phyloP scores from a whole-genome alignment of 2,113 vertebrate genomes.

The Pseudolaguvia tuberculata region DNA sequence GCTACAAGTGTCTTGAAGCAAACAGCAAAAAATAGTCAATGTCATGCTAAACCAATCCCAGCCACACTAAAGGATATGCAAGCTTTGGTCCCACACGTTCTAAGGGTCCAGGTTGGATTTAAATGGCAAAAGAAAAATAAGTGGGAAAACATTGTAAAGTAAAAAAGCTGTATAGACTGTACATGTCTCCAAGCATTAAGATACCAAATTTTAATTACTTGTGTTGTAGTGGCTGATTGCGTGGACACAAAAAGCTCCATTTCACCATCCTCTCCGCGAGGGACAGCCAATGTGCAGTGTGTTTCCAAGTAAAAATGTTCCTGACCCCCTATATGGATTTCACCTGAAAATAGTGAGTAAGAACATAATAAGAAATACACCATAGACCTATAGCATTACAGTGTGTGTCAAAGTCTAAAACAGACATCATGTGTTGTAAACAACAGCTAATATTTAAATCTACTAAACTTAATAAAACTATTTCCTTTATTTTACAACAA shows the following conservation, averaged over 20 bases:
- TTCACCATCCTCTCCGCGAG: slow-evolving; percentile 83
- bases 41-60: neutral
- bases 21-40: neutral
- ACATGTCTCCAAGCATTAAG: neutral
- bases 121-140: neutral
- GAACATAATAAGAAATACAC: neutral
- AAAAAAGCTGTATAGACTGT: neutral
- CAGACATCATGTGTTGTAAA: neutral
- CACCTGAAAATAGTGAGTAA: slow-evolving; percentile 66
- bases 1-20: slow-evolving; percentile 70
- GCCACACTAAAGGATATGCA: neutral
- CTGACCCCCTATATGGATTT: slow-evolving; percentile 88
- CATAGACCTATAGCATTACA: neutral
- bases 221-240: slow-evolving; percentile 75
- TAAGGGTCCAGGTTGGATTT: neutral
- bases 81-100: neutral
- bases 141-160: neutral
- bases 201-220: slow-evolving; percentile 60
- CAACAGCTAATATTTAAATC: neutral
- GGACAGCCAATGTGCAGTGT: slow-evolving; percentile 83
- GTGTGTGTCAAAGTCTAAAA: neutral
- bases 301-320: slow-evolving; percentile 98
- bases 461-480: neutral
- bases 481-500: neutral
- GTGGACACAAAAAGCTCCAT: slow-evolving; percentile 92